Percentiles rank a stretch among this genome's conserved stretches.
These are phyloP conservation scores for Allophyes oxyacanthae DNA, from an alignment of 2,888 invertebrate species.

Conservation along the genomic window DNA sequence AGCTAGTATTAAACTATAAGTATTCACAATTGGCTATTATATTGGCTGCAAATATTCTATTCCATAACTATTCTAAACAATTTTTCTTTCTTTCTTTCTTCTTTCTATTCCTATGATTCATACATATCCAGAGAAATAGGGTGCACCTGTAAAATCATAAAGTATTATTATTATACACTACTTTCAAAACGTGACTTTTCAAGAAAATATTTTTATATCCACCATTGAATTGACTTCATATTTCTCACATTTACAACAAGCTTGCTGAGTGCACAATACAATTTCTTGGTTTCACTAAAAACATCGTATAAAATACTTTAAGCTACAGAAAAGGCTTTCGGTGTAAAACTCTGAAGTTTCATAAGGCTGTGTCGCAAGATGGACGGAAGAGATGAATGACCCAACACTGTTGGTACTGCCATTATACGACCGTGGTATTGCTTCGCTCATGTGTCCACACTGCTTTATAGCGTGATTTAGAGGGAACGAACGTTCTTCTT, in stretches of 20 bases:
- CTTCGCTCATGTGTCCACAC: constrained; percentile 32
- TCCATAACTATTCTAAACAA: no score
- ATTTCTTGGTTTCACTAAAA: constrained; percentile 22
- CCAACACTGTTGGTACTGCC: constrained; percentile 9
- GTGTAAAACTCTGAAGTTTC: constrained; percentile 28
- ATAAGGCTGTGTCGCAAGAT: constrained; percentile 17
- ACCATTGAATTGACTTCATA: constrained; percentile 10
- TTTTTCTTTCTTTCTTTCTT: no score
- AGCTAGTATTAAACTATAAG: no score
- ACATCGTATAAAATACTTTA: constrained; percentile 34
- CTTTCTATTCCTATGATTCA: no score
- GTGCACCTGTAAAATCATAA: no score
- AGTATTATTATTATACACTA: no score
- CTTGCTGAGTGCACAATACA: constrained; percentile 35
- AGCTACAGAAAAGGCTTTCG: constrained; percentile 36
- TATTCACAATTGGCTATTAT: no score
- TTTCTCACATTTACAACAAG: constrained; percentile 23
- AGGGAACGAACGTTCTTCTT: constrained; percentile 15
- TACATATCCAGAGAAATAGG: no score
- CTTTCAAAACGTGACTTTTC: constrained; percentile 4
- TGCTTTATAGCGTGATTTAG: constrained; percentile 18
- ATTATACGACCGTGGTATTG: constrained; percentile 16
- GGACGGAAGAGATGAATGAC: constrained; percentile 35
- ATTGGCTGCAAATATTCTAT: no score
- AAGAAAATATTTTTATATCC: not conserved